Base-by-base conservation (phyloP, 1,140 invertebrate genomes). In the Drosophila nigrodunni region DNA sequence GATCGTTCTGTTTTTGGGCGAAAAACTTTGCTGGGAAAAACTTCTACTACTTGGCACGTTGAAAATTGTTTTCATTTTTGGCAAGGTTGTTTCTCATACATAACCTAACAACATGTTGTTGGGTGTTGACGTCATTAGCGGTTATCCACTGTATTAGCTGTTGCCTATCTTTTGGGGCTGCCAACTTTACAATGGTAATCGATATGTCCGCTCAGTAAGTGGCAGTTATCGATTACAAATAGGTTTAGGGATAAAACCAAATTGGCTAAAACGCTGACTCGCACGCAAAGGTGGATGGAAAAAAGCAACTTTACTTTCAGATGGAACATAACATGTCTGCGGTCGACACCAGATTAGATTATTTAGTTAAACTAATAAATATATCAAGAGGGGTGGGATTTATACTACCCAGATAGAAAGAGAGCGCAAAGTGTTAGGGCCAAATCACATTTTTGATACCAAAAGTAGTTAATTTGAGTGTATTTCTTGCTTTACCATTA, bases 261-360 rank as follows among this genome's bases (percentile, higher is more conserved):
- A 60, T 21, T 60, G 64, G 71, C 71, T 55, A 55, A 68, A 74
- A 58, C 58, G 47, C 41, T 54, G 18, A 52, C 39, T 34, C 25
- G 9, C 47, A 8, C n/a, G 70, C 61, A 54, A 64, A 59, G 55
- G 78, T 57, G 77, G 65, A 71, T 25, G 54, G 55, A 52, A 68
- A 60, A 43, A 7, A 25, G 61, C 25, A 46, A 39, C 11, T 82
- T 46, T 88, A 57, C 60, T 87, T 88, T 72, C 83, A 88, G 83
- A 79, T 55, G 83, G 73, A 46, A 69, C 35, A 54, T 46, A 62
- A 67, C 46, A 30, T 30, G 25, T 30, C 57, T 73, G 69, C 71
- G 77, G 83, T 89, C 80, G 85, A 73, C 80, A 41, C 34, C 58
- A 61, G 18, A 41, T 70, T 39, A 30, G 43, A 8, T 68, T 34